Evolutionary conservation across 1,140 invertebrate species (phyloP).

Genomic region (Drosophila seguyi): DNA sequence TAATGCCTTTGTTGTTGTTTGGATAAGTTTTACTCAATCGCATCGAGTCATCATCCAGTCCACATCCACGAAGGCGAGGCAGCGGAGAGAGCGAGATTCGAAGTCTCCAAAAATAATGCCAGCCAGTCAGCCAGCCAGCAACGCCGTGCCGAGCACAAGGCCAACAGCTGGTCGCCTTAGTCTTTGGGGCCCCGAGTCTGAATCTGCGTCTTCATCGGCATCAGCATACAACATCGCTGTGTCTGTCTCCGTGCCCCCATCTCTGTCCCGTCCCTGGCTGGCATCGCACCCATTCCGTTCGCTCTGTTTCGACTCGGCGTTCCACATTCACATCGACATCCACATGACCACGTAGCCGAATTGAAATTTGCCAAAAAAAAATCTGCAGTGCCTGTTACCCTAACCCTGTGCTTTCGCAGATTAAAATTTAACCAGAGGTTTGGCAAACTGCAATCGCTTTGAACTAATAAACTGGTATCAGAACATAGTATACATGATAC

Average conservation of each 20-base stretch:
- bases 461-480: background rate
- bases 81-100: constrained; percentile 31
- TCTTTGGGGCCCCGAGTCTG: constrained; percentile 42
- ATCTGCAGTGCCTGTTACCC: constrained; percentile 26
- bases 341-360: constrained; percentile 34
- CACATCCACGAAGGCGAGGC: constrained; percentile 19
- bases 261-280: constrained; percentile 28
- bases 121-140: constrained; percentile 15
- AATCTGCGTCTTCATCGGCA: constrained; percentile 50
- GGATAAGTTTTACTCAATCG: constrained; percentile 55
- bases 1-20: constrained; percentile 54
- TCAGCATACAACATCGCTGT: constrained; percentile 36
- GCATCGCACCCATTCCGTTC: constrained; percentile 48
- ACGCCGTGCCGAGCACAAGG: constrained; percentile 41
- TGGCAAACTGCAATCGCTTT: background rate
- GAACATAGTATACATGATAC: too few species aligned
- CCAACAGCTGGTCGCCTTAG: constrained; percentile 49
- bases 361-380: constrained; percentile 22
- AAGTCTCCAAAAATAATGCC: constrained; percentile 53
- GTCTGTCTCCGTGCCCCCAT: constrained; percentile 16
- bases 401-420: background rate
- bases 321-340: constrained; percentile 47
- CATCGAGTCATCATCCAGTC: constrained; percentile 47
- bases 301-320: constrained; percentile 47
- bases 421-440: constrained; percentile 5